A percentile compares a stretch with the other conserved stretches of the same genome.
Evolutionary conservation across 1,140 invertebrate species (phyloP).

Genomic region (Heliothis virescens): DNA sequence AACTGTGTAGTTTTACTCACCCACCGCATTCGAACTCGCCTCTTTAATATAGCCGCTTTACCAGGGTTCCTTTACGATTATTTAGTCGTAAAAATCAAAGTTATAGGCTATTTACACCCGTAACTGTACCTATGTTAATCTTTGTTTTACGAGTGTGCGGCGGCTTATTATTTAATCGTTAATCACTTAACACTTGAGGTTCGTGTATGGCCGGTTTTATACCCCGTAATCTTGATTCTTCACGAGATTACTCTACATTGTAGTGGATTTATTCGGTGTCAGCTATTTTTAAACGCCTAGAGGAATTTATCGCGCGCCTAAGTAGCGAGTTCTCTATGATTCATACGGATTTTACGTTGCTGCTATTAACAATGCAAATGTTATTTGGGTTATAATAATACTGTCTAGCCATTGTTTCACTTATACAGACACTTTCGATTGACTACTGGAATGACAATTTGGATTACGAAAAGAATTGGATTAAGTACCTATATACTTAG

Average conservation of each 20-base stretch:
- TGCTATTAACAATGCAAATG: slow-evolving; percentile 23
- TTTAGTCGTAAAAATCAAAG: slow-evolving; percentile 86
- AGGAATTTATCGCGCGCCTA: slow-evolving; percentile 42
- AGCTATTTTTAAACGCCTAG: slow-evolving; percentile 52
- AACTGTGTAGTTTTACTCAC: slow-evolving; percentile 44
- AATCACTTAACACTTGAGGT: slow-evolving; percentile 81
- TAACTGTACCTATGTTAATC: slow-evolving; percentile 86
- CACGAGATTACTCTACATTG: slow-evolving; percentile 44
- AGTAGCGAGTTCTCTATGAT: slow-evolving; percentile 29
- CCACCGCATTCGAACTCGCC: slow-evolving; percentile 49
- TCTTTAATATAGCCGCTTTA: slow-evolving; percentile 66
- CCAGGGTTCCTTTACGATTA: slow-evolving; percentile 85
- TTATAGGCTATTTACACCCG: slow-evolving; percentile 85
- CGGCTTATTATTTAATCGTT: slow-evolving; percentile 84
- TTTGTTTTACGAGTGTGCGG: slow-evolving; percentile 84
- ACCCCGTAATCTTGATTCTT: slow-evolving; percentile 57
- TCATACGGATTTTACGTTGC: slow-evolving; percentile 27
- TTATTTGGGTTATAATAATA: slow-evolving; percentile 25
- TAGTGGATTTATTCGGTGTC: slow-evolving; percentile 48
- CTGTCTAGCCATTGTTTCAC: slow-evolving; percentile 3
- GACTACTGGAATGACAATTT: background rate
- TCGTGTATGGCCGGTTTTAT: slow-evolving; percentile 69
- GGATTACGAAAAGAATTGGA: background rate
- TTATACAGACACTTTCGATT: background rate
- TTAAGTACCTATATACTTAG: background rate